A percentile compares a stretch with the other conserved stretches of the same genome.
These are phyloP conservation scores for Scomber japonicus DNA, from an alignment of 2,113 vertebrate genomes.

Conservation along the genomic window DNA sequence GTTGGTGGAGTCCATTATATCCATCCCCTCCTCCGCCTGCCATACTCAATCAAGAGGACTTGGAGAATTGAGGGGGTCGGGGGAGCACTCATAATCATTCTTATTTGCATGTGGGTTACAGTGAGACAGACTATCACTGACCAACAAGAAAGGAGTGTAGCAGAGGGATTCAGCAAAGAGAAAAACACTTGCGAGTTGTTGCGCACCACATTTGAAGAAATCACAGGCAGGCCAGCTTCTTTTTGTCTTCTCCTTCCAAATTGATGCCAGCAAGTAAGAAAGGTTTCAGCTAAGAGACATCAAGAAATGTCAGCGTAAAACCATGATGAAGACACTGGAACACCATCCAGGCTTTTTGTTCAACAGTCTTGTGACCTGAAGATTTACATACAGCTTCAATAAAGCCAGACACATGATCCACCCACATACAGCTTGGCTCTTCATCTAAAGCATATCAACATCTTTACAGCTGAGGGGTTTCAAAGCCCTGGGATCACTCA, in stretches of 20 bases:
- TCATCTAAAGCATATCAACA: conserved; percentile 53
- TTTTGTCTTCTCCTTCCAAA: conserved; percentile 52
- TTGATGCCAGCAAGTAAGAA: conserved; percentile 44
- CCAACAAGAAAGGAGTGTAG: conserved; percentile 62
- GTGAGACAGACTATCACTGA: conserved; percentile 53
- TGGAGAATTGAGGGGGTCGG: conserved; percentile 61
- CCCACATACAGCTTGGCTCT: conserved; percentile 49
- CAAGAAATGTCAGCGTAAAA: conserved; percentile 51
- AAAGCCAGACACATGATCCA: conserved; percentile 46
- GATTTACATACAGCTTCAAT: conserved; percentile 73
- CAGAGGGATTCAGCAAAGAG: conserved; percentile 36
- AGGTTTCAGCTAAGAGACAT: conserved; percentile 54
- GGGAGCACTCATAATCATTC: conserved; percentile 64
- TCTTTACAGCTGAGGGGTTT: conserved; percentile 64
- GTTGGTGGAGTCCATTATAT: conserved; percentile 76
- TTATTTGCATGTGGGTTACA: conserved; percentile 72
- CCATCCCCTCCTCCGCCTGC: conserved; percentile 65
- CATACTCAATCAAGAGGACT: conserved; percentile 74
- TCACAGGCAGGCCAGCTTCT: conserved; percentile 31
- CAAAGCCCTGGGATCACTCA: conserved; percentile 55
- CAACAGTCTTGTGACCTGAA: conserved; percentile 65
- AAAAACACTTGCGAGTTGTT: conserved; percentile 37
- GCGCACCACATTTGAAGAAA: conserved; percentile 38
- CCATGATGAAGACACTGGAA: conserved; percentile 49
- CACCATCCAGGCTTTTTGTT: conserved; percentile 62